Evolutionary conservation across 2,113 vertebrate species (phyloP), one percentile per base, ranked within the genome.

Genomic region (Tricholaema leucomelas): DNA sequence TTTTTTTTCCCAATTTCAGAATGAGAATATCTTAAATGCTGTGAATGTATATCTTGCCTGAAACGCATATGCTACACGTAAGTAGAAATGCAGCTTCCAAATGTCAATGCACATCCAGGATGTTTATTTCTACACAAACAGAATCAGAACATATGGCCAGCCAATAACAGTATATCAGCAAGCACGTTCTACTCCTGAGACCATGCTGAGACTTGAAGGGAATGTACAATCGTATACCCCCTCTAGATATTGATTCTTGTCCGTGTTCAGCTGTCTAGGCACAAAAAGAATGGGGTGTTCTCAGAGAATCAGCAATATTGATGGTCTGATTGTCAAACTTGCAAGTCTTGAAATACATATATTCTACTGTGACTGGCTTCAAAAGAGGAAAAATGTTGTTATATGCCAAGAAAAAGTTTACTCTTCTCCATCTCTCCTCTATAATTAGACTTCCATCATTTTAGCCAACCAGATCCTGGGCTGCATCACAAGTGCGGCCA

Each of bases 111-210:
- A 64, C 70, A 92, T 64, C 61, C 8, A 3, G 52, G 69, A 44
- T 60, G 58, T 77, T 91, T 93, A 81, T 86, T 96, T 88, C 61
- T 86, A 42, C 42, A 78, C 42, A 86, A 95, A 72, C 84, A 86
- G 76, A 71, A 78, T 16, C n/a, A 77, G 69, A 94, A 86, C 92
- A 90, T 86, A 94, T 67, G 73, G 86, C 30, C 9, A 60, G 52
- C 42, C 52, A 92, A 42, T 27, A 86, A 59, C 78, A 79, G 42
- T 77, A 65, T 59, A 66, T 76, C 83, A 91, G 64, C 25, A 93
- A 52, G 31, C 6, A 64, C 13, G 25, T 78, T 94, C 91, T 72
- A 60, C 83, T 88, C 58, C 59, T 54, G 86, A 94, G 76, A 88
- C 56, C 3, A 2, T 36, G 8, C 33, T 50, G 48, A 50, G 48